Evolutionary conservation across 2,113 vertebrate species (phyloP), one percentile per base, ranked within the genome.

Genomic region (Chrysochloris asiatica): DNA sequence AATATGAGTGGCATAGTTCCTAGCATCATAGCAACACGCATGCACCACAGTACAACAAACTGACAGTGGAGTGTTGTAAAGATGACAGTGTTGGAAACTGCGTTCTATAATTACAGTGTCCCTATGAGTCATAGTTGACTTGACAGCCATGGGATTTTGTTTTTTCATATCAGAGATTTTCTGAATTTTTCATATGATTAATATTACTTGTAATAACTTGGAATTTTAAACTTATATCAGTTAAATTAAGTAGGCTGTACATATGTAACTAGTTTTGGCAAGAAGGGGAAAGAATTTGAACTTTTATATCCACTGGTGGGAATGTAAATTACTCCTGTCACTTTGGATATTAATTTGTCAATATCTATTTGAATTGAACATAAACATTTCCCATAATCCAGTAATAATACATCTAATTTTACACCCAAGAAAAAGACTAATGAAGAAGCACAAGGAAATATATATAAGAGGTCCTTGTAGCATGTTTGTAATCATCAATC

Each of bases 311-410:
- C 65, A 3, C 4, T 63, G 11, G 4, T 65, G 17, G 11, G 28
- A 69, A 4, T 61, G 38, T 54, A 83, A 48, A 72, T 59, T 84
- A 22, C 28, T 54, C 41, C 63, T 45, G 19, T 6, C 13, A 47
- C 43, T 59, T 89, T 67, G 45, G 21, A 69, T 14, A 84, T 12
- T 47, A 91, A 86, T 50, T 89, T 90, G 33, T n/a, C 59, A 67
- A 11, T 17, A 73, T 56, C 24, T 71, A n/a, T 77, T 52, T 93
- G 22, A 83, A 30, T 69, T 67, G 30, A 88, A 92, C 85, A 43
- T 59, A 33, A 36, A 4, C 14, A 76, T 83, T 88, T 89, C 38
- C 75, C 63, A 80, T 6, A 89, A 54, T 26, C 1, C 1, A 45
- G 52, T 47, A 78, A 54, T 88, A 88, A 47, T 73, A 52, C 22